Evolutionary conservation across 2,113 vertebrate genomes (phyloP).

Genomic region (Psettodes erumei): DNA sequence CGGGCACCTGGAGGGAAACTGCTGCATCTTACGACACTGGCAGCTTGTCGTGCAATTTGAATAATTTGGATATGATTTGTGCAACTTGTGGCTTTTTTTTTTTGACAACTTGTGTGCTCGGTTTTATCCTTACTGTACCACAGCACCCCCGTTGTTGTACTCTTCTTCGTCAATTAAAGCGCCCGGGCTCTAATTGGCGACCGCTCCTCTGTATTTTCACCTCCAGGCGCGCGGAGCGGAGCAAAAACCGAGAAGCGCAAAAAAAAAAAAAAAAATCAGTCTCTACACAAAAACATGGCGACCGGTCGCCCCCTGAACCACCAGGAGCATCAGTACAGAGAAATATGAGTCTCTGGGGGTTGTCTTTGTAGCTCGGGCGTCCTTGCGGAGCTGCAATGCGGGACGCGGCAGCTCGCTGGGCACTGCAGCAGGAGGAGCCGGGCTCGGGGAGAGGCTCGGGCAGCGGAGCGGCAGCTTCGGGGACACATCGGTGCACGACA

Average conservation of each 20-base stretch:
- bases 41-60: too few species aligned
- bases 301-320: neutral
- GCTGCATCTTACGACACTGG: too few species aligned
- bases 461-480: conserved; percentile 9
- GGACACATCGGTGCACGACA: conserved; percentile 9
- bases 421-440: conserved; percentile 71
- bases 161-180: neutral
- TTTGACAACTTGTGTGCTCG: neutral
- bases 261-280: too few species aligned
- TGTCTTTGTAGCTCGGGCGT: conserved; percentile 56
- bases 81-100: conserved; percentile 55
- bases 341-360: conserved; percentile 65
- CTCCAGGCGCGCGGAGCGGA: conserved; percentile 18
- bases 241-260: conserved; percentile 10
- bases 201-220: neutral
- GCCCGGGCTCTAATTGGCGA: neutral
- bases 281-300: conserved; percentile 62
- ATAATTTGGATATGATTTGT: neutral
- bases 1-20: too few species aligned
- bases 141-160: too few species aligned
- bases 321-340: conserved; percentile 41
- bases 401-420: conserved; percentile 66
- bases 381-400: conserved; percentile 84
- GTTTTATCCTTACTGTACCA: neutral
- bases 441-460: conserved; percentile 22